Percentiles rank a stretch among this genome's conserved stretches.
Evolutionary conservation across 2,797 vertebrate genomes (phyloP).

Genomic region (Chromis chromis): DNA sequence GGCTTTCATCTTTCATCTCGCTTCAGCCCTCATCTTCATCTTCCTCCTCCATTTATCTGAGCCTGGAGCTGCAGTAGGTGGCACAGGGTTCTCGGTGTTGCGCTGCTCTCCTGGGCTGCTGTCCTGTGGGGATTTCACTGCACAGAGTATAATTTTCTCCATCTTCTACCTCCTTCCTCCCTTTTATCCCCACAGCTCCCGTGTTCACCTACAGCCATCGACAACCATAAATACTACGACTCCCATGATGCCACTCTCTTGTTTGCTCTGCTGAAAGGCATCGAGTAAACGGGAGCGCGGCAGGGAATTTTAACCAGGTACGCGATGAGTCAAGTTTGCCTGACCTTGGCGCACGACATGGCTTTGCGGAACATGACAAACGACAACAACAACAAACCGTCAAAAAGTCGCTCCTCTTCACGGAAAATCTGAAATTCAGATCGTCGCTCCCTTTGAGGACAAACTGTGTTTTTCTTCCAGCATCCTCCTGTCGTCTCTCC

Average conservation of each 20-base stretch:
- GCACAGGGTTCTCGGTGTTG: conserved; percentile 40
- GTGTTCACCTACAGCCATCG: conserved; percentile 45
- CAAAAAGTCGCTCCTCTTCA: conserved; percentile 23
- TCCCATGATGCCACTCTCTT: conserved; percentile 46
- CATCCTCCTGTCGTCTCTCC: conserved; percentile 9
- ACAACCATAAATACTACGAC: conserved; percentile 19
- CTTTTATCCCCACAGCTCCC: conserved; percentile 26
- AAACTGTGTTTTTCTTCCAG: conserved; percentile 38
- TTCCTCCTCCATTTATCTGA: conserved; percentile 50
- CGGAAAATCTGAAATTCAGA: conserved; percentile 49
- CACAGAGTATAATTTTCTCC: conserved; percentile 23
- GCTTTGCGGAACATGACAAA: conserved; percentile 51
- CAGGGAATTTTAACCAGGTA: conserved; percentile 57
- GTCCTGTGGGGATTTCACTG: conserved; percentile 36
- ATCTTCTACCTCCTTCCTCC: conserved; percentile 7
- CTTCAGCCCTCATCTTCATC: conserved; percentile 47
- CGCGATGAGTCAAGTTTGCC: conserved; percentile 35
- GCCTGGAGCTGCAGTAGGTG: conserved; percentile 47
- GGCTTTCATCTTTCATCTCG: conserved; percentile 53
- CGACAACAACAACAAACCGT: conserved; percentile 24
- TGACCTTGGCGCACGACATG: conserved; percentile 51
- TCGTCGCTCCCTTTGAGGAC: conserved; percentile 44
- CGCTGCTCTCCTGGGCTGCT: conserved; percentile 1
- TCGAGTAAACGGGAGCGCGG: conserved; percentile 41
- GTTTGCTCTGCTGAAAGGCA: conserved; percentile 53